Evolutionary conservation across 2,888 invertebrate genomes (phyloP).

Genomic region (Cephus sareptanus): DNA sequence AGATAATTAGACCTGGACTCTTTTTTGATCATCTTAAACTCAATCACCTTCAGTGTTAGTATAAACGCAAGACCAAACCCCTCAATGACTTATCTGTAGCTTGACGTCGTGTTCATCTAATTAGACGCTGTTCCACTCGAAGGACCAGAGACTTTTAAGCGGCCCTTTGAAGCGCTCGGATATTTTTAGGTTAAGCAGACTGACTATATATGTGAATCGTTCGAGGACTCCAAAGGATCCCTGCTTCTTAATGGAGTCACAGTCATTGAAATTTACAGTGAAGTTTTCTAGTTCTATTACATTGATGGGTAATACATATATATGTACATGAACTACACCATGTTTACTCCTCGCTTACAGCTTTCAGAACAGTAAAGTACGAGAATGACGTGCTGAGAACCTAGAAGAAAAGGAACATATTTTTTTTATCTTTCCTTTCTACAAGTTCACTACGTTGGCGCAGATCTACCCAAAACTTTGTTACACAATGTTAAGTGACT

Average conservation of each 20-base stretch:
- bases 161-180: constrained; percentile 29
- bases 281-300: not conserved
- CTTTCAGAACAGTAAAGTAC: constrained; percentile 51
- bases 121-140: constrained; percentile 23
- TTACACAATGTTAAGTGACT: constrained; percentile 14
- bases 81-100: not conserved
- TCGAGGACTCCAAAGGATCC: not conserved
- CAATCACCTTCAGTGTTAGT: not conserved
- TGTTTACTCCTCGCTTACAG: constrained; percentile 28
- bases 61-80: not conserved
- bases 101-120: constrained; percentile 6
- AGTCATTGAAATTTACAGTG: not conserved
- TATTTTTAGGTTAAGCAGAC: constrained; percentile 34
- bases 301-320: not conserved
- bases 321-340: not conserved
- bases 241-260: not conserved
- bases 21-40: not conserved
- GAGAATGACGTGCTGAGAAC: constrained; percentile 55
- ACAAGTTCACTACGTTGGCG: not conserved
- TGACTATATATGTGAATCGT: not conserved
- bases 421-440: not conserved
- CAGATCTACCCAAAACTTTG: not conserved
- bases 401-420: constrained; percentile 27
- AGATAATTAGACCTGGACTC: not conserved
- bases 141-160: constrained; percentile 8